Percentiles rank a stretch among this genome's conserved stretches.
Evolutionary conservation across 2,113 vertebrate species (phyloP).

Genomic region (Aviceda subcristata): DNA sequence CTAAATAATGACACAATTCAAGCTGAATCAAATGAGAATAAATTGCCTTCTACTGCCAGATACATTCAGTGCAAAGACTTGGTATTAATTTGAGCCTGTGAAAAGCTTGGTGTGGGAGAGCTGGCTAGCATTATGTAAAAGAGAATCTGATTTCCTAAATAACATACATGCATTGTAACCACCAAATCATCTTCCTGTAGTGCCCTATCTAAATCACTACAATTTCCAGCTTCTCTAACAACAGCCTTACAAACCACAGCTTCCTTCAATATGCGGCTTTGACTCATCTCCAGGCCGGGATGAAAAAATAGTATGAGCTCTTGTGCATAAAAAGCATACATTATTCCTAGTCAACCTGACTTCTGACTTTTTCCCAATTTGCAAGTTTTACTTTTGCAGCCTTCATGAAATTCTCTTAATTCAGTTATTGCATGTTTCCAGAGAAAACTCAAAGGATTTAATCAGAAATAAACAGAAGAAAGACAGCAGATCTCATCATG

Average conservation of each 20-base stretch:
- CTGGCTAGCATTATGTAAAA: constrained; percentile 26
- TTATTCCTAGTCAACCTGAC: background rate
- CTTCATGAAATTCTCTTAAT: background rate
- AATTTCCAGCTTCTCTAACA: constrained; percentile 12
- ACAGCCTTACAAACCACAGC: background rate
- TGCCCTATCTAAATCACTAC: constrained; percentile 9
- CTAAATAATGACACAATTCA: background rate
- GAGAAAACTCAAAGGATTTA: background rate
- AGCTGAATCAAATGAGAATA: background rate
- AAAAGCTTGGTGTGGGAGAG: constrained; percentile 12
- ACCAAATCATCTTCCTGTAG: background rate
- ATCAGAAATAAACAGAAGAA: background rate
- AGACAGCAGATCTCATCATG: background rate
- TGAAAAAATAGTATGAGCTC: background rate
- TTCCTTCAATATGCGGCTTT: background rate
- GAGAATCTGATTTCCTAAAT: constrained; percentile 20
- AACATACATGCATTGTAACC: background rate
- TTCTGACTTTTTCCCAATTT: background rate
- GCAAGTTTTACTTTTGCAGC: background rate
- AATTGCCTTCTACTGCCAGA: background rate
- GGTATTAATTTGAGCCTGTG: background rate
- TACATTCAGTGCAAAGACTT: background rate
- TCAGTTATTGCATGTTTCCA: background rate
- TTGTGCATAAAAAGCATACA: background rate
- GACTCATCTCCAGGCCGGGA: background rate